Conservation (phyloP, 1,140 invertebrate species). For the Oryctes rhinoceros region DNA sequence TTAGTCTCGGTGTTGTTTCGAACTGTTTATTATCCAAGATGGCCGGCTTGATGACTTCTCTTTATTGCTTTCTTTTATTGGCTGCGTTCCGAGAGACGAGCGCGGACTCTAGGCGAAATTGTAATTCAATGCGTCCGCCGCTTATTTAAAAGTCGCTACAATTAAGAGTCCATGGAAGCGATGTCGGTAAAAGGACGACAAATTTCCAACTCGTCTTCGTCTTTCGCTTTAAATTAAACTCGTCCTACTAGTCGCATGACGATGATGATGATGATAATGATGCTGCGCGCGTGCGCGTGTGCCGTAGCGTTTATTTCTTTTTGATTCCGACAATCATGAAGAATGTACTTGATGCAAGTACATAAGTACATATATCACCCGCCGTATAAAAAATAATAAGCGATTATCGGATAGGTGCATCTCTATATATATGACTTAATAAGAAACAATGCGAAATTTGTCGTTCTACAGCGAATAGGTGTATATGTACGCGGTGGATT, state of each 20-base stretch:
- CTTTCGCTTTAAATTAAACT: slow-evolving; percentile 32
- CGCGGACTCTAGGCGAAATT: background rate
- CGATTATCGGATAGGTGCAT: background rate
- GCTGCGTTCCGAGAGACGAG: slow-evolving; percentile 20
- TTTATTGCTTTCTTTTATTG: slow-evolving; percentile 38
- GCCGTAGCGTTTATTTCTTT: background rate
- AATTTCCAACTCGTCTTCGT: slow-evolving; percentile 30
- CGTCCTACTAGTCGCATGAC: background rate
- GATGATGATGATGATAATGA: background rate
- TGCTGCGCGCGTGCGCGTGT: background rate
- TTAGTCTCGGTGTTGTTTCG: slow-evolving; percentile 41
- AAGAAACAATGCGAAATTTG: background rate
- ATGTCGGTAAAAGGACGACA: slow-evolving; percentile 24
- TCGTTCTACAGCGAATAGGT: no score
- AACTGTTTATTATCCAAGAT: slow-evolving; percentile 42
- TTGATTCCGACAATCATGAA: background rate
- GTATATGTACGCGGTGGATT: no score
- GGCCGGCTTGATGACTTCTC: slow-evolving; percentile 40
- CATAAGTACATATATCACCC: background rate
- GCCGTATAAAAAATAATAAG: background rate
- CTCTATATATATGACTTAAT: background rate
- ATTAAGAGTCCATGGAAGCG: slow-evolving; percentile 29
- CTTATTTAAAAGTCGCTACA: slow-evolving; percentile 28
- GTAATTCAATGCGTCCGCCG: background rate
- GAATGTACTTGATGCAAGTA: background rate